phyloP scores from a whole-genome alignment of 2,113 vertebrate species.

The Poicephalus gulielmi region DNA sequence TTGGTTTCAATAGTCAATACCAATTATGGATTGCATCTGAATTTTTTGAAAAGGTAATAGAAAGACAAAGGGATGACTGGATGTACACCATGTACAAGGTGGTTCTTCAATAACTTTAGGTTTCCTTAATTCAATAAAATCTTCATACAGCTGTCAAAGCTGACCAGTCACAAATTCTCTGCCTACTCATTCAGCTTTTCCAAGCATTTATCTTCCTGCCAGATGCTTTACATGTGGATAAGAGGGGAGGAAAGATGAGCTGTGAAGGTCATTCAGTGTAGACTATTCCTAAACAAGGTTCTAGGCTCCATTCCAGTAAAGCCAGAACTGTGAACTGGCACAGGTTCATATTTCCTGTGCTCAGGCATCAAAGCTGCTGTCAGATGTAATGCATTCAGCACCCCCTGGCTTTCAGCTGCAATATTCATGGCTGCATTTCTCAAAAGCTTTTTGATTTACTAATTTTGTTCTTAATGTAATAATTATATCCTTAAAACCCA shows the following conservation, averaged over 20 bases:
- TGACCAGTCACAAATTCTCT: background rate
- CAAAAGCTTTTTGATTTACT: background rate
- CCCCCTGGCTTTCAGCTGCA: background rate
- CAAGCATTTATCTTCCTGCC: background rate
- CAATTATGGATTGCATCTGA: background rate
- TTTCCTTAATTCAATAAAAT: background rate
- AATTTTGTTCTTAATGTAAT: background rate
- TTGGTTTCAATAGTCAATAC: background rate
- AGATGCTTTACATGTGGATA: background rate
- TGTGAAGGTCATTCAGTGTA: background rate
- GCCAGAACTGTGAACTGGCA: background rate
- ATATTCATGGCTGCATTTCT: background rate
- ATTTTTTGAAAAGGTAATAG: background rate
- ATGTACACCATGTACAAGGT: background rate
- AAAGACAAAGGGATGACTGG: background rate
- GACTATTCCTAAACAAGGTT: background rate
- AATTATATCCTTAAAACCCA: background rate
- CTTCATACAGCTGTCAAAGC: background rate
- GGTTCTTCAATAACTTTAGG: background rate
- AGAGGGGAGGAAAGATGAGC: background rate
- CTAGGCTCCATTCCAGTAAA: background rate
- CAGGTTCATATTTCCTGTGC: background rate
- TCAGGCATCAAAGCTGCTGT: background rate
- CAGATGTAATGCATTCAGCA: background rate
- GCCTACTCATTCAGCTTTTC: background rate